phyloP scores from a whole-genome alignment of 2,888 invertebrate genomes.

The Scaptomyza polygonia region DNA sequence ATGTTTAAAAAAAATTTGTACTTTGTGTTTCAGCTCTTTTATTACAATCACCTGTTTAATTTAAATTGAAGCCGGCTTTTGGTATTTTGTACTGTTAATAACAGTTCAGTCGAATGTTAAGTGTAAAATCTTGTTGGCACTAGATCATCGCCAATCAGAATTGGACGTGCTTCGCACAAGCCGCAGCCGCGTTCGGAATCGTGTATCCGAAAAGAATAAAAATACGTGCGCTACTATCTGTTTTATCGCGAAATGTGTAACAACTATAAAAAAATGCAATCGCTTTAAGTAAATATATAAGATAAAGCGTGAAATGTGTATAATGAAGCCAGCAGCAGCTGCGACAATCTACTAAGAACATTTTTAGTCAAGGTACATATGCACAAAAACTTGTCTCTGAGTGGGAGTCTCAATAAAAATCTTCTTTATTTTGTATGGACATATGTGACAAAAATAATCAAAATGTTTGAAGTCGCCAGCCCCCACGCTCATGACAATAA shows the following conservation, averaged over 20 bases:
- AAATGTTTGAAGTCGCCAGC: constrained; percentile 35
- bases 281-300: constrained; percentile 54
- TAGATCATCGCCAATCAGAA: constrained; percentile 39
- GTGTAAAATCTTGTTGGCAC: too few species aligned
- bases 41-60: neutral
- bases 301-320: constrained; percentile 62
- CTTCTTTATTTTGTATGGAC: constrained; percentile 59
- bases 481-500: constrained; percentile 17
- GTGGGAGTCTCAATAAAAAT: constrained; percentile 73
- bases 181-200: constrained; percentile 25
- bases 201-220: constrained; percentile 5
- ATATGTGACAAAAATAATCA: constrained; percentile 60
- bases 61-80: constrained; percentile 12
- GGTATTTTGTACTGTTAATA: constrained; percentile 19
- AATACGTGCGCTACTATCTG: constrained; percentile 48
- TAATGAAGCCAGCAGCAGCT: constrained; percentile 38
- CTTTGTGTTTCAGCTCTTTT: neutral
- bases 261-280: constrained; percentile 49
- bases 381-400: constrained; percentile 52
- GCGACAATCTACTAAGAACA: constrained; percentile 43
- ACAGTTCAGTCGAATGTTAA: constrained; percentile 17
- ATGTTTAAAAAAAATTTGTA: neutral
- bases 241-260: constrained; percentile 63
- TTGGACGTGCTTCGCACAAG: constrained; percentile 30
- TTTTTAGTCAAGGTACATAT: constrained; percentile 58